Conservation (phyloP, 2,113 vertebrate genomes). For the Isichthys henryi region DNA sequence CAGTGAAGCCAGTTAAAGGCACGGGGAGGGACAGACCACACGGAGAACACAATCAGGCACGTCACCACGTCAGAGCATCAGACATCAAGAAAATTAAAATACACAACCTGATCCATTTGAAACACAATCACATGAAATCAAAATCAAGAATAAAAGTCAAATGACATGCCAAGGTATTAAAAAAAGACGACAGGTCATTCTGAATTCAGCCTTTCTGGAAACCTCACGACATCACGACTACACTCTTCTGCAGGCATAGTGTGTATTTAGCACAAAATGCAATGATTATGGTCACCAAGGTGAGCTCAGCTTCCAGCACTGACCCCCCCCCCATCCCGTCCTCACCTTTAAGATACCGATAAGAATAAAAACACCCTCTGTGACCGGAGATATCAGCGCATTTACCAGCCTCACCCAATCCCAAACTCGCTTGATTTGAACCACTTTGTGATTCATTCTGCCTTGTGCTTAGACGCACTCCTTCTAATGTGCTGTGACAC, state of each 20-base stretch:
- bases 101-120: background rate
- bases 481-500: conserved; percentile 30
- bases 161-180: background rate
- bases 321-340: background rate
- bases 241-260: background rate
- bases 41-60: background rate
- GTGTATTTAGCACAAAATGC: background rate
- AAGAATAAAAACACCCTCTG: background rate
- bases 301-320: background rate
- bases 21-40: background rate
- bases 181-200: background rate
- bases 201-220: background rate
- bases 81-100: background rate
- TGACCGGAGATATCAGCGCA: background rate
- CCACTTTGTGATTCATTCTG: background rate
- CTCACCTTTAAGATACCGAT: background rate
- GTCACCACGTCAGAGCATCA: background rate
- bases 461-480: background rate
- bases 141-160: background rate
- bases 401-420: background rate
- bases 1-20: background rate
- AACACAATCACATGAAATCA: background rate
- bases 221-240: background rate
- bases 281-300: background rate
- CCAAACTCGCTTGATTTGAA: background rate